Percentiles rank a stretch among this genome's conserved stretches.
These are phyloP conservation scores for Nasonia vitripennis DNA, from an alignment of 1,140 invertebrate species.

Conservation along the genomic window DNA sequence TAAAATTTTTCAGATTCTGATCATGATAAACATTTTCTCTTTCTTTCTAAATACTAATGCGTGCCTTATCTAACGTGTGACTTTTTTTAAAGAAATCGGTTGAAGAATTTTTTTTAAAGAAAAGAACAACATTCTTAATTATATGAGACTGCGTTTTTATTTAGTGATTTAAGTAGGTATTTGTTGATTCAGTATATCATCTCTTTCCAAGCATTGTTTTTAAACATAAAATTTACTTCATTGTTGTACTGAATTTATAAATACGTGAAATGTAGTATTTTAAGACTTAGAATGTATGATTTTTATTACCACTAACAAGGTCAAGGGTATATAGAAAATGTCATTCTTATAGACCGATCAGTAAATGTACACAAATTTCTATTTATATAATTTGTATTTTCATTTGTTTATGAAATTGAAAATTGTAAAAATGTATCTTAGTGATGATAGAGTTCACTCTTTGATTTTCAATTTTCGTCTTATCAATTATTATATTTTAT, in stretches of 20 bases:
- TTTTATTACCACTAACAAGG: background rate
- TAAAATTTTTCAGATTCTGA: constrained; percentile 11
- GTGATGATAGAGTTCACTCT: too few relatives aligned
- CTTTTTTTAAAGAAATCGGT: background rate
- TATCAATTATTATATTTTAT: background rate
- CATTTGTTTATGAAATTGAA: background rate
- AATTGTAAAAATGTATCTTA: background rate
- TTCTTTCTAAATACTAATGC: constrained; percentile 11
- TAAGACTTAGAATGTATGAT: background rate
- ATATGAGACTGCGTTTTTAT: constrained; percentile 12
- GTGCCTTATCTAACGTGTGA: constrained; percentile 6
- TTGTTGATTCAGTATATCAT: background rate
- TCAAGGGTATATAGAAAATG: background rate
- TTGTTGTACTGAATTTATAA: constrained; percentile 14
- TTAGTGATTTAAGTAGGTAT: constrained; percentile 8
- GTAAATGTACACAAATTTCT: background rate
- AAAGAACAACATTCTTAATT: constrained; percentile 11
- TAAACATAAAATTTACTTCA: background rate
- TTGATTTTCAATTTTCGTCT: too few relatives aligned
- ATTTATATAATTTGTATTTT: background rate
- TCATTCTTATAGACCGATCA: background rate
- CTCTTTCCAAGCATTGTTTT: background rate
- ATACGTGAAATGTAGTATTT: constrained; percentile 18
- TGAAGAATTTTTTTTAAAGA: background rate
- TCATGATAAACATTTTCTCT: background rate